Base-by-base conservation (phyloP, 2,113 vertebrate genomes). In the Bolborhynchus lineola region DNA sequence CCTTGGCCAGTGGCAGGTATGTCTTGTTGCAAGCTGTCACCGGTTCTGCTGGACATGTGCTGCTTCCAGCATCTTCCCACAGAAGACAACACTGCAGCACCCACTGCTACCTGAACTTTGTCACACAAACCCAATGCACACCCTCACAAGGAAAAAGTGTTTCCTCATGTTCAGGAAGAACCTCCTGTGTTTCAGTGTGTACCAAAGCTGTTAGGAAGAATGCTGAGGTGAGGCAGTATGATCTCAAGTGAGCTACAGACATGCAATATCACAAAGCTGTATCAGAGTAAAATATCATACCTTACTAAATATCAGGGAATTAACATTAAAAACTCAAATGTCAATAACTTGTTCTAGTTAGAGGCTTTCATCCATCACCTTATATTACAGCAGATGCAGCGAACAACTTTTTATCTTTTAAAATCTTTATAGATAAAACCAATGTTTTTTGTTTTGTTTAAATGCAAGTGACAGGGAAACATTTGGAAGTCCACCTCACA, bases 41-140 rank as follows among this genome's bases (percentile, higher is more conserved):
- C 46, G 19, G 33, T 47, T 90, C 28, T 41, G 1, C 25, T 0
- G 2, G 19, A 63, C 39, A n/a, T 2, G 1, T 6, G 16, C 44
- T 60, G 18, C 26, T 67, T 82, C 68, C 41, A 9, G 20, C 25
- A 42, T 1, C 57, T 88, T 57, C 29, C 57, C 49, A 41, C 8
- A 37, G 59, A 50, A 52, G 21, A 25, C 50, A 75, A 11, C 7
- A 7, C 33, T 75, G 37, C 4, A 75, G 14, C 9, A 2, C 8
- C 15, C 28, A 1, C 15, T 29, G 28, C 19, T 39, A 60, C 55
- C 55, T 6, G n/a, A 83, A 41, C 35, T 24, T 35, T 47, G 47
- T 41, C 63, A 69, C 1, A 1, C 14, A 71, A 78, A 49, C 17
- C 20, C 16, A 63, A 11, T 16, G 41, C 35, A 42, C 16, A 50